Evolutionary conservation across 2,113 vertebrate species (phyloP).

Genomic region (Otolemur garnettii): DNA sequence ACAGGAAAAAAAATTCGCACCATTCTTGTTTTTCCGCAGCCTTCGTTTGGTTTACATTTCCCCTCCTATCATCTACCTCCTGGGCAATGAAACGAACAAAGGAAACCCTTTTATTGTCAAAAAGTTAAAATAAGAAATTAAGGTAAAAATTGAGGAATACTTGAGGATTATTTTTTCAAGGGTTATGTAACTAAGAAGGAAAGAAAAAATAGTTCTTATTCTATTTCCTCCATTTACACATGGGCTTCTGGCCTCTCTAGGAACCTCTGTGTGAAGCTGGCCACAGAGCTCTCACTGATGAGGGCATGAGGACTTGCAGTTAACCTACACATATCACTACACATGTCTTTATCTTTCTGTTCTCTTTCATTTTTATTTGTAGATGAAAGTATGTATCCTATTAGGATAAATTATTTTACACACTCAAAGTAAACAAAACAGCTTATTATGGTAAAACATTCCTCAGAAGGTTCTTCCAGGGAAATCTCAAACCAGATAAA

Average conservation of each 20-base stretch:
- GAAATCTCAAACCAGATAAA: not conserved
- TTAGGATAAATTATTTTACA: not conserved
- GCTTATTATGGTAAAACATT: not conserved
- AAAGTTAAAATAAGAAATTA: constrained; percentile 48
- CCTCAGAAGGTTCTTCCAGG: constrained; percentile 20
- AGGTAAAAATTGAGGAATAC: constrained; percentile 53
- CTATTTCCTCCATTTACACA: not conserved
- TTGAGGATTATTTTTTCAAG: constrained; percentile 29
- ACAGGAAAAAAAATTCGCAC: constrained; percentile 55
- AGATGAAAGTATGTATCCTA: not conserved
- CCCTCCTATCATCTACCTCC: constrained; percentile 36
- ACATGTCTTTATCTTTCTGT: not conserved
- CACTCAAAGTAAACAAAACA: constrained; percentile 35
- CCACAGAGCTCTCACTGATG: not conserved
- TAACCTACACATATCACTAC: not conserved
- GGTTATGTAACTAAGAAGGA: constrained; percentile 53
- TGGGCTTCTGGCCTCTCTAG: not conserved
- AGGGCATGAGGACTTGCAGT: not conserved
- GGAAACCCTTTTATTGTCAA: constrained; percentile 59
- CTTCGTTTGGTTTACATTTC: constrained; percentile 59
- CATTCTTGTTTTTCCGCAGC: constrained; percentile 11
- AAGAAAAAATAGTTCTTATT: not conserved
- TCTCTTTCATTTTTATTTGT: not conserved
- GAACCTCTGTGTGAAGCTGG: not conserved
- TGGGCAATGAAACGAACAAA: constrained; percentile 65